phyloP scores from a whole-genome alignment of 2,113 vertebrate species.

The Myrmophylax atrothorax region DNA sequence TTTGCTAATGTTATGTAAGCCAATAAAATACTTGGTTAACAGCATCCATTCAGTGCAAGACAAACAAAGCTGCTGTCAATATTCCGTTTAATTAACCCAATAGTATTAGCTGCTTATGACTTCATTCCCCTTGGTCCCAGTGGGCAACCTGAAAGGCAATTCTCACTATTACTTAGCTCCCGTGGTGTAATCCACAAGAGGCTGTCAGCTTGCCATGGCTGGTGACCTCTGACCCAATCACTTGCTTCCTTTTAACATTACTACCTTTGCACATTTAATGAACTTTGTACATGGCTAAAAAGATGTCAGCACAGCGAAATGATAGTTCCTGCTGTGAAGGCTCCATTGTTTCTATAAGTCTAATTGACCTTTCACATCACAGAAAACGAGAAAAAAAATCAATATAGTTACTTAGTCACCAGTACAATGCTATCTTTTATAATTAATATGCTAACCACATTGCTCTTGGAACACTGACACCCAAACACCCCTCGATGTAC shows the following conservation, averaged over 20 bases:
- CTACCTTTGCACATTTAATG: constrained; percentile 77
- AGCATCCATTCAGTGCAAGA: constrained; percentile 49
- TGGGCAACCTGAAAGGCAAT: constrained; percentile 72
- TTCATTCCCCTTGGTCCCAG: constrained; percentile 56
- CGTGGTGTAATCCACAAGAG: constrained; percentile 48
- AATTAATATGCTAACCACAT: constrained; percentile 83
- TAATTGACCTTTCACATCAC: constrained; percentile 85
- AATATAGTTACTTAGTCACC: constrained; percentile 78
- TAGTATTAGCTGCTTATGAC: constrained; percentile 71
- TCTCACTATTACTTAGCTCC: constrained; percentile 74
- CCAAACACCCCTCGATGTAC: constrained; percentile 83
- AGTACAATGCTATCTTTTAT: constrained; percentile 72
- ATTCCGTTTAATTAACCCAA: constrained; percentile 77
- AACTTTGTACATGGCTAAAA: constrained; percentile 78
- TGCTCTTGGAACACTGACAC: constrained; percentile 78
- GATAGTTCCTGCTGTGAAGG: constrained; percentile 77
- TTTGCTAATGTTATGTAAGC: constrained; percentile 50
- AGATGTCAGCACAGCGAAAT: constrained; percentile 73
- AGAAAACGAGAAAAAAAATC: constrained; percentile 78
- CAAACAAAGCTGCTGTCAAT: constrained; percentile 71
- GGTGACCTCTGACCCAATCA: constrained; percentile 72
- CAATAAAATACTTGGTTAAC: constrained; percentile 49
- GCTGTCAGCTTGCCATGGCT: constrained; percentile 65
- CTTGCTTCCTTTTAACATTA: constrained; percentile 68
- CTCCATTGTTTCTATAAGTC: constrained; percentile 78